These are phyloP conservation scores for Fopius arisanus DNA, from an alignment of 1,140 invertebrate genomes.

Conservation along the genomic window DNA sequence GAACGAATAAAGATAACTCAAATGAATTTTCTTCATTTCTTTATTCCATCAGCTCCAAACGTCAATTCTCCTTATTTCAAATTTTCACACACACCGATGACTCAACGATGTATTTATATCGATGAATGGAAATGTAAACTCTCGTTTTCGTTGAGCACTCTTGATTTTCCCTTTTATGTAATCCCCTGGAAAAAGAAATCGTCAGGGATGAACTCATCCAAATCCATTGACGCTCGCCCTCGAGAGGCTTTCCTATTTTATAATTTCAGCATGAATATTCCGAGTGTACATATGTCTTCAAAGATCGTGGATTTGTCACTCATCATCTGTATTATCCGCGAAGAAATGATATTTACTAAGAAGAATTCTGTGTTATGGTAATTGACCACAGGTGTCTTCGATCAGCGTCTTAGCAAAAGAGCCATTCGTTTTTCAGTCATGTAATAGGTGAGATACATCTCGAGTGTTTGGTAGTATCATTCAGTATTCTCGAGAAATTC, in stretches of 20 bases:
- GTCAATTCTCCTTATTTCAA: too few relatives aligned
- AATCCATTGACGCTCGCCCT: not conserved
- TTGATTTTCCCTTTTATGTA: too few relatives aligned
- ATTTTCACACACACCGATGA: too few relatives aligned
- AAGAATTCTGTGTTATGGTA: conserved; percentile 52
- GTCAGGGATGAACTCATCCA: too few relatives aligned
- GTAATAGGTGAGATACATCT: too few relatives aligned
- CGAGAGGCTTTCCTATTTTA: not conserved
- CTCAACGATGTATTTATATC: too few relatives aligned
- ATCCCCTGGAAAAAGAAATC: too few relatives aligned
- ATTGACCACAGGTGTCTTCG: conserved; percentile 50
- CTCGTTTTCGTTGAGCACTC: too few relatives aligned
- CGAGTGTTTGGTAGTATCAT: too few relatives aligned
- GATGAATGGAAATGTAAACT: too few relatives aligned
- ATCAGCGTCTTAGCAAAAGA: not conserved
- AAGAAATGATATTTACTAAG: conserved; percentile 45
- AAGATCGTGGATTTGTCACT: not conserved
- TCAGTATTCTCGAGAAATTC: too few relatives aligned
- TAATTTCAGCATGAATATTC: not conserved
- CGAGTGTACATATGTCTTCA: not conserved
- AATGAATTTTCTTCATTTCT: not conserved
- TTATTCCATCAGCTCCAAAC: not conserved
- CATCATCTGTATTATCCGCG: conserved; percentile 34
- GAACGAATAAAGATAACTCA: not conserved
- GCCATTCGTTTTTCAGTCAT: not conserved